Conservation (phyloP, 2,113 vertebrate species). For the Oryzias woworae region DNA sequence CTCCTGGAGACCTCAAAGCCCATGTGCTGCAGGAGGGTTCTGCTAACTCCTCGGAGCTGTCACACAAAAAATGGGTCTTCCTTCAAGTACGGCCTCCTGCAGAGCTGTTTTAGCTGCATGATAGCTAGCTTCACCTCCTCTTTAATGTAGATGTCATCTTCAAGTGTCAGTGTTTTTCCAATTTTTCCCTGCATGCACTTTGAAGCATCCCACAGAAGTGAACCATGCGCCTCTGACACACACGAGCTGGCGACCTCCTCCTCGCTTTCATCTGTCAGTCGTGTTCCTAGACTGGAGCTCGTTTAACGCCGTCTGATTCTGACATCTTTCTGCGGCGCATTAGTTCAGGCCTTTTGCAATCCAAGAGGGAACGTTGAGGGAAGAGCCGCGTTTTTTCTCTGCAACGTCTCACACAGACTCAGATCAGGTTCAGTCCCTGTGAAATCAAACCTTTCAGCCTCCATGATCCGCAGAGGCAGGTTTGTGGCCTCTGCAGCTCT, state of each 20-base stretch:
- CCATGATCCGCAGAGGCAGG: no score
- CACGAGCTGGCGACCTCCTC: conserved; percentile 27
- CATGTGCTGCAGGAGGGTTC: conserved; percentile 56
- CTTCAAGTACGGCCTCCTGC: conserved; percentile 14
- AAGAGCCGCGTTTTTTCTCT: conserved; percentile 17
- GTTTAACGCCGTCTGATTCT: conserved; percentile 34
- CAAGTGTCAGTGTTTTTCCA: conserved; percentile 19
- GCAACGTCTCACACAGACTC: no score
- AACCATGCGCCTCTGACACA: conserved; percentile 22
- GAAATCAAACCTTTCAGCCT: no score
- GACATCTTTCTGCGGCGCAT: conserved; percentile 26
- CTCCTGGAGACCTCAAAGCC: conserved; percentile 43
- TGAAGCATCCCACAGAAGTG: conserved; percentile 17
- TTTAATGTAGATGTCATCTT: conserved; percentile 35
- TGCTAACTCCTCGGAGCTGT: conserved; percentile 53
- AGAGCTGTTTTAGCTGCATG: conserved; percentile 8
- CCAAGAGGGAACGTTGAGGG: conserved; percentile 48
- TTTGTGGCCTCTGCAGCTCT: no score
- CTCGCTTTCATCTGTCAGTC: conserved; percentile 35
- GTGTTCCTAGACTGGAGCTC: conserved; percentile 41
- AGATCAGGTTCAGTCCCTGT: no score
- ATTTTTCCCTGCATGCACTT: background rate
- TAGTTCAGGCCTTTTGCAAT: conserved; percentile 29
- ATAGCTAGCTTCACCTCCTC: conserved; percentile 22
- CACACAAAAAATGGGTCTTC: conserved; percentile 17